phyloP scores from a whole-genome alignment of 2,113 vertebrate genomes.

The Sinocyclocheilus rhinocerous region DNA sequence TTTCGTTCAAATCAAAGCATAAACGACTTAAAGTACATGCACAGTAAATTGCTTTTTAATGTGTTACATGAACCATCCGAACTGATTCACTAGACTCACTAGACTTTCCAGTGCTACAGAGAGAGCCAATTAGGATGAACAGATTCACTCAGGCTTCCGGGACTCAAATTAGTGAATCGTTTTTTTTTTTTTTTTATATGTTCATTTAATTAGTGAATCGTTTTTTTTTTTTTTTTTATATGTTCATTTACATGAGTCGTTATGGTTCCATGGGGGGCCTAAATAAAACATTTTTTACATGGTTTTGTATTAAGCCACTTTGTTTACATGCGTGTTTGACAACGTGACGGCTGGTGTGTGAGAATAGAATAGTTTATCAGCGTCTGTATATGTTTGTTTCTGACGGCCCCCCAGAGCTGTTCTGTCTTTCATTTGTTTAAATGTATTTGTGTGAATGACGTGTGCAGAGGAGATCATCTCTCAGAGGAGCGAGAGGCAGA shows the following conservation, averaged over 20 bases:
- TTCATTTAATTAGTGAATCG: background rate
- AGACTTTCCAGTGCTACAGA: background rate
- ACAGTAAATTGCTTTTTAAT: background rate
- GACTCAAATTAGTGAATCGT: background rate
- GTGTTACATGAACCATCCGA: background rate
- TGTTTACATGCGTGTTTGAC: background rate
- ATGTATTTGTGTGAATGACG: slow-evolving; percentile 29
- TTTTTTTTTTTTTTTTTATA: background rate
- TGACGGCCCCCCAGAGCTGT: background rate
- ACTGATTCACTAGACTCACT: background rate
- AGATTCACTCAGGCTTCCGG: background rate
- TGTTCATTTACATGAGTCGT: background rate
- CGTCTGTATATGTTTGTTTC: slow-evolving; percentile 27
- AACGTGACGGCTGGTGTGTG: background rate
- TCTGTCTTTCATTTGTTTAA: slow-evolving; percentile 23
- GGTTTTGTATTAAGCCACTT: background rate
- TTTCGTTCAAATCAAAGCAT: too few relatives aligned
- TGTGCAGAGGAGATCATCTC: slow-evolving; percentile 44
- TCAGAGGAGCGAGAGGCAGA: slow-evolving; percentile 21
- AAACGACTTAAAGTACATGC: background rate
- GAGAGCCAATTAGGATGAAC: background rate
- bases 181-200: background rate
- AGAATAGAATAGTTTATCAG: slow-evolving; percentile 14
- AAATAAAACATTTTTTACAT: background rate
- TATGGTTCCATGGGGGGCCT: background rate